Evolutionary conservation across 2,797 vertebrate genomes (phyloP), one percentile per base, ranked within the genome.

Genomic region (Intellagama lesueurii): DNA sequence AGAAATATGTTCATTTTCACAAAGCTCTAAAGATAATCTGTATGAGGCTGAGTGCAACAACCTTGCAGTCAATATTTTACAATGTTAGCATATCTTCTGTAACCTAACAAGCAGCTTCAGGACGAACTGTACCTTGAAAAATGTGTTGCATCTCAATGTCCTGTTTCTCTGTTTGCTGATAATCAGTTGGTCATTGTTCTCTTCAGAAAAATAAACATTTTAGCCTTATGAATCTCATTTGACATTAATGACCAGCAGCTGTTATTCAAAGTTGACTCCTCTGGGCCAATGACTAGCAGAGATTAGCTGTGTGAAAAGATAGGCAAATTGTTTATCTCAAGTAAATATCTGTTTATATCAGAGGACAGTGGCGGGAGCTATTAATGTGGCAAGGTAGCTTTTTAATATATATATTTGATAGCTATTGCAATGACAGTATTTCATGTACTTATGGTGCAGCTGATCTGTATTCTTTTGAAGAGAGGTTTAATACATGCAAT

Each of bases 71-170:
- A 49, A 14, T 40, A 30, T 64, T 35, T 81, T 60, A 30, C 32
- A 81, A 26, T 7, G 14, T 80, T 60, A 66, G 22, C 5, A 16
- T 40, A 14, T 82, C 12, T 24, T 81, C 80, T 82, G 8, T 66
- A 14, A 68, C 5, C 9, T 40, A 66, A 49, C 76, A 87, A 44
- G 9, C 87, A 91, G 73, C 88, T 81, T 83, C 16, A 81, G 92
- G 87, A 92, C 87, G 87, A 91, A 91, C 92, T 94, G 64, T 87
- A 90, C 91, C 81, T 92, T 69, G 64, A 83, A 68, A 11, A 19
- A 6, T 66, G 22, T 26, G 89, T 89, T 94, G 90, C 91, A 82
- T 85, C 69, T 89, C 86, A 92, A 87, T 85, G 83, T 88, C 22
- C 60, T 47, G 75, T 86, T 68, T 78, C 17, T 66, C 11, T 28